These are phyloP conservation scores for Odontomyia ornata DNA, from an alignment of 2,888 invertebrate genomes.

Conservation along the genomic window DNA sequence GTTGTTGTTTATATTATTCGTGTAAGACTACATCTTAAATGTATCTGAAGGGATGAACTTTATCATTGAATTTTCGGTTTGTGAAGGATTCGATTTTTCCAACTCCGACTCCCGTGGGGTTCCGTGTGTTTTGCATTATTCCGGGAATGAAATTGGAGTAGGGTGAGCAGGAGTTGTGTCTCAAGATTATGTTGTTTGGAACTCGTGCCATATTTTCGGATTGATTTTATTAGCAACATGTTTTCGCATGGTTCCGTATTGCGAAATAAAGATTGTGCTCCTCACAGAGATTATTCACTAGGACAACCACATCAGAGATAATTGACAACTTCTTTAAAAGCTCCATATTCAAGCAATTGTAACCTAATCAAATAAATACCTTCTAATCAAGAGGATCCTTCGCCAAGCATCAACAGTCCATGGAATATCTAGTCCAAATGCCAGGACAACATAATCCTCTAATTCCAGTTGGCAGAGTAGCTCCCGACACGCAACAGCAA, in stretches of 20 bases:
- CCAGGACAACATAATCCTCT: not conserved
- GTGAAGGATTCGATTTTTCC: not conserved
- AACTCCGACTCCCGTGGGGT: not conserved
- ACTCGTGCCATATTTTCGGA: too few species aligned
- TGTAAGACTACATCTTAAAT: not conserved
- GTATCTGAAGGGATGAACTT: conserved; percentile 9
- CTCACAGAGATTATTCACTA: too few species aligned
- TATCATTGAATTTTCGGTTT: conserved; percentile 11
- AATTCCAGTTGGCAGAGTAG: not conserved
- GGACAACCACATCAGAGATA: too few species aligned
- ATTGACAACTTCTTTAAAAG: too few species aligned
- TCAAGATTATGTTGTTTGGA: too few species aligned
- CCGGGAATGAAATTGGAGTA: not conserved
- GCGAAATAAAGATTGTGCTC: too few species aligned
- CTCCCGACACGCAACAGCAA: not conserved
- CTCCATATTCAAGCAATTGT: too few species aligned
- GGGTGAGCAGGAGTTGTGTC: too few species aligned
- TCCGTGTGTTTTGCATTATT: not conserved
- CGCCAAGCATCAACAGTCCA: not conserved
- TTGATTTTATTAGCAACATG: too few species aligned
- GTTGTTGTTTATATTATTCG: conserved; percentile 7
- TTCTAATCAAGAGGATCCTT: not conserved
- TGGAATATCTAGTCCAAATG: not conserved
- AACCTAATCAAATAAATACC: not conserved
- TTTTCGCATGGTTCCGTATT: too few species aligned